phyloP scores from a whole-genome alignment of 2,797 vertebrate species.

The Eupleurogrammus muticus region DNA sequence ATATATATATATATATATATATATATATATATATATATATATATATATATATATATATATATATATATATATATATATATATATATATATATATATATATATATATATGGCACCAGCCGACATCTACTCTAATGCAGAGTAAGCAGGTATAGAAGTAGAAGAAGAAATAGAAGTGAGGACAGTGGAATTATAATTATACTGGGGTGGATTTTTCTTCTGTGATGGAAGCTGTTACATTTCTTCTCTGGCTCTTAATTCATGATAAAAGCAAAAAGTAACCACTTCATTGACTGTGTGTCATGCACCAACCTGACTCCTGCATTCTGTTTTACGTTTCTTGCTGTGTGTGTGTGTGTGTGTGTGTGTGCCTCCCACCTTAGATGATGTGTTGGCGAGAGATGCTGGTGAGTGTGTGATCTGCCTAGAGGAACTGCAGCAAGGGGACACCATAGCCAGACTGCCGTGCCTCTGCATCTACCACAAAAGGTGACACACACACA shows the following conservation, averaged over 20 bases:
- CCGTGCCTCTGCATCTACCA: slow-evolving; percentile 99
- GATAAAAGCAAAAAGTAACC: slow-evolving; percentile 11
- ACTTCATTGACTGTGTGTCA: slow-evolving; percentile 17
- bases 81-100: no score
- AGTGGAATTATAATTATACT: neutral
- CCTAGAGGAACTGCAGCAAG: slow-evolving; percentile 97
- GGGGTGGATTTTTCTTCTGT: neutral
- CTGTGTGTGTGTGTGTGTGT: slow-evolving; percentile 37
- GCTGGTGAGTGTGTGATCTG: slow-evolving; percentile 98
- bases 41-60: no score
- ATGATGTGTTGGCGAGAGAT: slow-evolving; percentile 96
- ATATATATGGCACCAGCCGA: no score
- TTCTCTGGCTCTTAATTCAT: neutral
- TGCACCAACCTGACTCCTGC: neutral
- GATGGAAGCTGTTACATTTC: slow-evolving; percentile 6
- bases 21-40: no score
- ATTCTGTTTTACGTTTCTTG: no score
- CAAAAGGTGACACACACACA: slow-evolving; percentile 89
- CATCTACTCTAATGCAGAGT: no score
- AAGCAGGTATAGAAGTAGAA: no score
- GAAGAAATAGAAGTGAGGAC: no score
- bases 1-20: no score
- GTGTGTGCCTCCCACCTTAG: slow-evolving; percentile 75
- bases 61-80: no score
- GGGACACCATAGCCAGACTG: slow-evolving; percentile 98